Conservation (phyloP, 2,888 invertebrate species). For the Zygaena filipendulae region DNA sequence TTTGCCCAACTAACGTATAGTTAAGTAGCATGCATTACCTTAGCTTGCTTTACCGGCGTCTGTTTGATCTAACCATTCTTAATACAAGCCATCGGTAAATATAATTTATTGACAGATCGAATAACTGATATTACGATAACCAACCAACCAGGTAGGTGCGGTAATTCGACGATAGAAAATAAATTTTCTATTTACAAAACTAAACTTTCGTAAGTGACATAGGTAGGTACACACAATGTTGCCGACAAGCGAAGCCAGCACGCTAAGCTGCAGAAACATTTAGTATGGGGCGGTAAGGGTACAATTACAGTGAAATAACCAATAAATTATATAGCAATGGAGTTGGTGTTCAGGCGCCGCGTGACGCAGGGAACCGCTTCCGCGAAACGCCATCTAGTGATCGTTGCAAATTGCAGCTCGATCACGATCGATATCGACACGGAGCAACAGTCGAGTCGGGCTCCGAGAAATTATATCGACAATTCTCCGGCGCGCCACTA, state of each 20-base stretch:
- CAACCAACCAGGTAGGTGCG: too few species aligned
- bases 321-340: slow-evolving; percentile 33
- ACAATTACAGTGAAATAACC: slow-evolving; percentile 52
- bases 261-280: slow-evolving; percentile 32
- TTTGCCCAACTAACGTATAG: slow-evolving; percentile 21
- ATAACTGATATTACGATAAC: too few species aligned
- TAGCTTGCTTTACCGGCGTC: slow-evolving; percentile 15
- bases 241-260: too few species aligned
- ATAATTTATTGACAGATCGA: slow-evolving; percentile 15
- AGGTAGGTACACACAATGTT: slow-evolving; percentile 16
- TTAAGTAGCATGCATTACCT: slow-evolving; percentile 39
- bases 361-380: slow-evolving; percentile 48
- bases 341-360: slow-evolving; percentile 38
- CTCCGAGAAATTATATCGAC: too few species aligned
- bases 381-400: slow-evolving; percentile 52
- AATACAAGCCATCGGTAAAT: slow-evolving; percentile 22
- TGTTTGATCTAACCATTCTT: slow-evolving; percentile 24
- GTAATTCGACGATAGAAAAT: too few species aligned
- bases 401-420: slow-evolving; percentile 45
- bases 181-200: too few species aligned
- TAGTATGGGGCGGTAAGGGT: slow-evolving; percentile 40
- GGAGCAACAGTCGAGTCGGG: too few species aligned
- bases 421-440: slow-evolving; percentile 47
- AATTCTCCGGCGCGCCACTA: too few species aligned
- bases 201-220: too few species aligned